Percentiles rank a stretch among this genome's conserved stretches.
Evolutionary conservation across 2,888 invertebrate genomes (phyloP).

Genomic region (Lithophane ornitopus): DNA sequence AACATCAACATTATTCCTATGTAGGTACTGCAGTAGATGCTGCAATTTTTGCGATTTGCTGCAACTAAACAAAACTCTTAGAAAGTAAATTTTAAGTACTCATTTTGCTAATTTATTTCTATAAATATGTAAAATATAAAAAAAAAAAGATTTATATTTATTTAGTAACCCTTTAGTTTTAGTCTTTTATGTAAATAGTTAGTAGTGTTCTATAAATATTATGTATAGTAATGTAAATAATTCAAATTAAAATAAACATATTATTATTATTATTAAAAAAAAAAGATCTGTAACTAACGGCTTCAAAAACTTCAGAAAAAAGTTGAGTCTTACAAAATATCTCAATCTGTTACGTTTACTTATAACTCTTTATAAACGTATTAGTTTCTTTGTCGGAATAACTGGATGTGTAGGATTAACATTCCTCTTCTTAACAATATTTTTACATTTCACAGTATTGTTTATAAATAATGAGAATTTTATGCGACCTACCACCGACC

Average conservation of each 20-base stretch:
- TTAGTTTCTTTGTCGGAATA: conserved; percentile 32
- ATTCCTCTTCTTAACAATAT: conserved; percentile 18
- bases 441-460: conserved; percentile 37
- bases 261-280: too few relatives aligned
- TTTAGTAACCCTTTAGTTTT: too few relatives aligned
- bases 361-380: conserved; percentile 22
- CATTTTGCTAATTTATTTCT: neutral
- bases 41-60: neutral
- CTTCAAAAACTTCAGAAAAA: conserved; percentile 1
- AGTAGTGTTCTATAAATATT: too few relatives aligned
- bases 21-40: neutral
- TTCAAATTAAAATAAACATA: too few relatives aligned
- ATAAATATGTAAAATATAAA: neutral
- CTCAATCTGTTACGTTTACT: conserved; percentile 6
- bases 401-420: conserved; percentile 33
- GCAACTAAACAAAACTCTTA: neutral
- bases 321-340: neutral
- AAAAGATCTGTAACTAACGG: neutral
- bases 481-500: conserved; percentile 56
- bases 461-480: conserved; percentile 58
- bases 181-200: too few relatives aligned
- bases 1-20: neutral
- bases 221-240: too few relatives aligned
- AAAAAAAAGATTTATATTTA: too few relatives aligned
- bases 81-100: neutral